These are phyloP conservation scores for Vanacampus margaritifer DNA, from an alignment of 2,113 vertebrate genomes.

Conservation along the genomic window DNA sequence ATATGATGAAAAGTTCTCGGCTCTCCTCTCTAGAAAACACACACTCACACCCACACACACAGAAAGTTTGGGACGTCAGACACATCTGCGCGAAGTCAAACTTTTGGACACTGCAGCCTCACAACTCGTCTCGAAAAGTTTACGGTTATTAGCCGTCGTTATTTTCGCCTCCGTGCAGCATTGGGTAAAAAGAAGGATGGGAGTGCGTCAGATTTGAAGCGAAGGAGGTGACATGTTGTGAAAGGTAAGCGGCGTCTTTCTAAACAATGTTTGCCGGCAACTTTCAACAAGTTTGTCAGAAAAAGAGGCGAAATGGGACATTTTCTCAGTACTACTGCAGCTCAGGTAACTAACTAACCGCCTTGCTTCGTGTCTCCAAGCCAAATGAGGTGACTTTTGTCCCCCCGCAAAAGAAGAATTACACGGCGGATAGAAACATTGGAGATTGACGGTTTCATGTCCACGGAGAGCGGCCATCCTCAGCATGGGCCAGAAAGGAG, in stretches of 20 bases:
- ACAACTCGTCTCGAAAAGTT: not conserved
- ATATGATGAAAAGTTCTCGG: conserved; percentile 80
- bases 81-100: conserved; percentile 17
- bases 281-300: not conserved
- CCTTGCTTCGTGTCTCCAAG: not conserved
- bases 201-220: conserved; percentile 49
- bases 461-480: conserved; percentile 80
- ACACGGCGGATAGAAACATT: not conserved
- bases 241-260: conserved; percentile 59
- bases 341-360: not conserved
- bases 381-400: not conserved
- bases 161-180: not conserved
- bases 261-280: conserved; percentile 7
- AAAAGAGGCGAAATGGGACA: not conserved
- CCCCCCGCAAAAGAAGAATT: conserved; percentile 55
- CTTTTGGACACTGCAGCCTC: not conserved
- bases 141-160: not conserved
- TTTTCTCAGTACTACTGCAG: not conserved
- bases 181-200: conserved; percentile 40
- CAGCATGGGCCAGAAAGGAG: conserved; percentile 76
- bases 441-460: conserved; percentile 84
- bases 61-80: not conserved
- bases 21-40: not conserved
- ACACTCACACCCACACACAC: not conserved
- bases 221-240: conserved; percentile 70